Conservation (phyloP, 2,113 vertebrate genomes). For the Indicator indicator region DNA sequence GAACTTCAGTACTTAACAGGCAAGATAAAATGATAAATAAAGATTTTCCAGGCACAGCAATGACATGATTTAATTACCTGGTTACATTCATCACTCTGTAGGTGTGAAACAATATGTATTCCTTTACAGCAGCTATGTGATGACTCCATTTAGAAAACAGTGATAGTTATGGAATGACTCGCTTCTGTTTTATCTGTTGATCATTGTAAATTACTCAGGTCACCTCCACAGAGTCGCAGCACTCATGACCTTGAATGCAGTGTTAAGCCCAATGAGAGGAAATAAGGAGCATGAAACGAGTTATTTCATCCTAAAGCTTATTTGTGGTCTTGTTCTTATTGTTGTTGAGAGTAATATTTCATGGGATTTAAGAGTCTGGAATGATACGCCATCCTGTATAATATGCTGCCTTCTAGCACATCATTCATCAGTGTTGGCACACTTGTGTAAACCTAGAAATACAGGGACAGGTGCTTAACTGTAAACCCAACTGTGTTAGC, state of each 20-base stretch:
- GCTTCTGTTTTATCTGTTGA: slow-evolving; percentile 21
- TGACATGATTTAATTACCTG: slow-evolving; percentile 20
- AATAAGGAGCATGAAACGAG: slow-evolving; percentile 53
- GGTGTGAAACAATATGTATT: background rate
- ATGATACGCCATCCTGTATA: background rate
- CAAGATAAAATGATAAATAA: slow-evolving; percentile 7
- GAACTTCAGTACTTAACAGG: background rate
- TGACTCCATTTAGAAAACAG: slow-evolving; percentile 18
- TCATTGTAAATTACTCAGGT: slow-evolving; percentile 16
- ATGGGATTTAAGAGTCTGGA: background rate
- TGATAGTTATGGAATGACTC: background rate
- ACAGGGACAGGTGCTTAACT: background rate
- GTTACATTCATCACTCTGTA: background rate
- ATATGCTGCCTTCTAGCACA: background rate
- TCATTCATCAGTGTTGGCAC: background rate
- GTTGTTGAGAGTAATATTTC: background rate
- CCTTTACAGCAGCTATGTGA: background rate
- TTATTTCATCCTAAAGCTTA: background rate
- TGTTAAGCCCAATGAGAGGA: slow-evolving; percentile 9
- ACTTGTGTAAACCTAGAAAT: background rate
- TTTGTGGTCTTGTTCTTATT: background rate
- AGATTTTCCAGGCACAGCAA: background rate
- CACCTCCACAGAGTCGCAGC: background rate
- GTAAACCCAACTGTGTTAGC: background rate
- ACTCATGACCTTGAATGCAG: slow-evolving; percentile 36